Conservation (phyloP, 2,113 vertebrate species). For the Paradisaea rubra region DNA sequence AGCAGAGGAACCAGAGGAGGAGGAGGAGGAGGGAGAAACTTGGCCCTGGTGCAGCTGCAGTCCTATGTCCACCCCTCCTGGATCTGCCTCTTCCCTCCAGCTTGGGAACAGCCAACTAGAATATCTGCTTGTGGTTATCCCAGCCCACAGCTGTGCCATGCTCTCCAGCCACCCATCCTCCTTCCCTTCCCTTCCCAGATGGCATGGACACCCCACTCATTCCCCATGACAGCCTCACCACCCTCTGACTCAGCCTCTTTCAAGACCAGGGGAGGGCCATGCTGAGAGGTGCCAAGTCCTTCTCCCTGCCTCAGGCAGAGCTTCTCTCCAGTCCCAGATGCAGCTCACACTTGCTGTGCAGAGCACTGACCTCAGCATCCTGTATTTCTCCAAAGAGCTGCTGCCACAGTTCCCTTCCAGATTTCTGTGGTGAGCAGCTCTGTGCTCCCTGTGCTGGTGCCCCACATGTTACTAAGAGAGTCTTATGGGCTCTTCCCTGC, state of each 20-base stretch:
- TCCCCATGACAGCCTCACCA: not conserved
- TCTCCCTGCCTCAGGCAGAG: not conserved
- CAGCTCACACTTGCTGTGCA: not conserved
- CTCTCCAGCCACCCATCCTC: not conserved
- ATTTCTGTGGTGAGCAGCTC: constrained; percentile 3
- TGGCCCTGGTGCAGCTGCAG: not conserved
- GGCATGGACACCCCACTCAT: fast-evolving
- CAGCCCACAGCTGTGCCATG: not conserved
- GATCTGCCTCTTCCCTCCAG: not conserved
- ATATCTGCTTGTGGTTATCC: not conserved
- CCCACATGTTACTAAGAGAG: not conserved
- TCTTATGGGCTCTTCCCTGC: not conserved
- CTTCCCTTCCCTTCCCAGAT: not conserved
- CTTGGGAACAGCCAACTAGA: not conserved
- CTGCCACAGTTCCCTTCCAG: not conserved
- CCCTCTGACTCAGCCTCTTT: not conserved
- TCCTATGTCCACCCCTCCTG: not conserved
- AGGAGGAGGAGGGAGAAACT: not conserved
- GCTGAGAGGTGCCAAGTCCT: not conserved
- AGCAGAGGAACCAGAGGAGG: not conserved
- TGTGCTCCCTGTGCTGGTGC: not conserved
- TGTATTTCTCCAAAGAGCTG: not conserved
- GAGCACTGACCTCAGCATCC: constrained; percentile 13
- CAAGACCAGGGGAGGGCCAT: fast-evolving
- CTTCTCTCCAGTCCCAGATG: not conserved